Evolutionary conservation across 2,113 vertebrate genomes (phyloP).

Genomic region (Protobothrops mucrosquamatus): DNA sequence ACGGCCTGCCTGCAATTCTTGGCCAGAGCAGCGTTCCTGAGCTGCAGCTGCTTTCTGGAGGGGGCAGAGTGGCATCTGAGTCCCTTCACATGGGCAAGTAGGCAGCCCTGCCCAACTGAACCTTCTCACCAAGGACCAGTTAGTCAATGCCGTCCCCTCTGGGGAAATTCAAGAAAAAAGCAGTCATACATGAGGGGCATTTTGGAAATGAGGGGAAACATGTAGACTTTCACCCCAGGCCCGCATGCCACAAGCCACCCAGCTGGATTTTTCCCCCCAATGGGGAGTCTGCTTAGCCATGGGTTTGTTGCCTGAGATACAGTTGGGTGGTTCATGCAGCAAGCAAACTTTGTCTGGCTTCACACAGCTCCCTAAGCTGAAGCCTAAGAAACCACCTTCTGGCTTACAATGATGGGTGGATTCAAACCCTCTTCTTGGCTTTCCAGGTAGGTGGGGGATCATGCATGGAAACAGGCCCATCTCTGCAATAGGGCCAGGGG

Average conservation of each 20-base stretch:
- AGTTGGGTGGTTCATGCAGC: background rate
- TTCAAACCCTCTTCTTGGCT: background rate
- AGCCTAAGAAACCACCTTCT: background rate
- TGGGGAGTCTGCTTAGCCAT: background rate
- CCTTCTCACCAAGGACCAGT: background rate
- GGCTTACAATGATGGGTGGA: background rate
- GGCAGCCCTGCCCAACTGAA: background rate
- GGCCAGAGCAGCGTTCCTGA: background rate
- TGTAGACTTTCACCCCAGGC: no score
- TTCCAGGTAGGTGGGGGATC: background rate
- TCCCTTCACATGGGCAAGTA: background rate
- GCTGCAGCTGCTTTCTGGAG: background rate
- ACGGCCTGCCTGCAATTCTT: background rate
- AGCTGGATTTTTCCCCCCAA: fast-evolving
- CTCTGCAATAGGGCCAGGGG: background rate
- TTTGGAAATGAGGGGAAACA: background rate
- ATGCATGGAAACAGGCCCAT: fast-evolving
- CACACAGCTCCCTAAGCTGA: background rate
- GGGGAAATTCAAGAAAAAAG: background rate
- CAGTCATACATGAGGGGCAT: background rate
- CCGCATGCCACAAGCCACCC: no score
- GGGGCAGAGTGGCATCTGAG: background rate
- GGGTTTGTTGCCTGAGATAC: background rate
- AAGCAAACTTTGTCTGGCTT: background rate
- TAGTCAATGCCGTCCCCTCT: no score